A percentile compares a stretch with the other conserved stretches of the same genome.
Evolutionary conservation across 2,888 invertebrate genomes (phyloP).

Genomic region (Nowickia ferox): DNA sequence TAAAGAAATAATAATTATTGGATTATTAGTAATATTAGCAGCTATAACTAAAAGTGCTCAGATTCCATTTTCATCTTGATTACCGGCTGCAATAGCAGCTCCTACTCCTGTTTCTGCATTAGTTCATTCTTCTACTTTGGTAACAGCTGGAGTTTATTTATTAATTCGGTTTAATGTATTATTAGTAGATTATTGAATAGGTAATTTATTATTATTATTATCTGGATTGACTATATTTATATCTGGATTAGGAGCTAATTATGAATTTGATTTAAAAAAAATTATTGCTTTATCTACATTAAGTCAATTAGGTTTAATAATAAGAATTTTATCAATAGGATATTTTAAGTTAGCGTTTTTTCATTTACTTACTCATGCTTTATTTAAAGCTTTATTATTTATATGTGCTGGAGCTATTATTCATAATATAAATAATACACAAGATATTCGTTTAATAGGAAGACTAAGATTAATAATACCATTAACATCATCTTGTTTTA

Average conservation of each 20-base stretch:
- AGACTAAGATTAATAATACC: slow-evolving; percentile 84
- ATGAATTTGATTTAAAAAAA: slow-evolving; percentile 89
- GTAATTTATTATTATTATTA: slow-evolving; percentile 85
- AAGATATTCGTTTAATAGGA: slow-evolving; percentile 87
- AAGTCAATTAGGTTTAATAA: slow-evolving; percentile 90
- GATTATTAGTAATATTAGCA: slow-evolving; percentile 84
- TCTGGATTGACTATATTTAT: slow-evolving; percentile 86
- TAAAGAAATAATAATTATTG: slow-evolving; percentile 83
- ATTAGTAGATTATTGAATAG: slow-evolving; percentile 83
- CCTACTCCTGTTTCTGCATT: slow-evolving; percentile 90
- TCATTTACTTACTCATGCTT: slow-evolving; percentile 89
- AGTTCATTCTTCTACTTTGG: slow-evolving; percentile 91
- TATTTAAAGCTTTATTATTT: slow-evolving; percentile 91
- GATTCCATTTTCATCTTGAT: slow-evolving; percentile 90
- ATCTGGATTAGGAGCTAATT: slow-evolving; percentile 85
- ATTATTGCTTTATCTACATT: slow-evolving; percentile 91
- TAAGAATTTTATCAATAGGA: slow-evolving; percentile 86
- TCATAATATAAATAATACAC: slow-evolving; percentile 86
- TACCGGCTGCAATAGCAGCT: slow-evolving; percentile 90
- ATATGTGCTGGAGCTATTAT: slow-evolving; percentile 89
- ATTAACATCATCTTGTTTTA: slow-evolving; percentile 85
- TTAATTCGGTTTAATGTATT: slow-evolving; percentile 87
- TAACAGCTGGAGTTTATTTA: slow-evolving; percentile 90
- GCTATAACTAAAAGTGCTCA: slow-evolving; percentile 91
- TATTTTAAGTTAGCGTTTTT: slow-evolving; percentile 86